These are phyloP conservation scores for Yponomeuta cagnagella DNA, from an alignment of 2,888 invertebrate species.

Conservation along the genomic window DNA sequence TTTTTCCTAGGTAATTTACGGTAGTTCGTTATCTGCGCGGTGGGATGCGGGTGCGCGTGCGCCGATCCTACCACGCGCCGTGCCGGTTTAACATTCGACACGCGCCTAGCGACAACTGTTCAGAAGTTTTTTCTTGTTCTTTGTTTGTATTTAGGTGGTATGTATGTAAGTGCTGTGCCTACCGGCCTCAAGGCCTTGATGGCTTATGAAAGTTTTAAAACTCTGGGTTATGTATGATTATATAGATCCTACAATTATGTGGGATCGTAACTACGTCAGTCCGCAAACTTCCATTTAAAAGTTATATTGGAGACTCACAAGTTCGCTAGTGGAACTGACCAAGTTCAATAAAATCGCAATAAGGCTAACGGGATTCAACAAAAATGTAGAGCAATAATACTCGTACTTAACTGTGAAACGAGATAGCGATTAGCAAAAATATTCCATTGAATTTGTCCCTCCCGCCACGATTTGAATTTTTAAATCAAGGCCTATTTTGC, in stretches of 20 bases:
- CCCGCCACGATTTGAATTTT: slow-evolving; percentile 35
- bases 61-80: slow-evolving; percentile 30
- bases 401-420: not conserved
- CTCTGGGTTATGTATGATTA: too few species aligned
- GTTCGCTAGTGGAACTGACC: too few species aligned
- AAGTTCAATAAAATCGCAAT: too few species aligned
- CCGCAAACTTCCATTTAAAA: too few species aligned
- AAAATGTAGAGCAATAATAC: not conserved
- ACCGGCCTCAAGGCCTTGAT: too few species aligned
- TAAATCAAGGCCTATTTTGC: slow-evolving; percentile 44
- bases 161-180: too few species aligned
- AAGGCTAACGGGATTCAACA: not conserved
- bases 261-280: too few species aligned
- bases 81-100: slow-evolving; percentile 56
- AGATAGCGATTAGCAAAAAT: not conserved
- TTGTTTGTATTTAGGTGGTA: too few species aligned
- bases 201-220: too few species aligned
- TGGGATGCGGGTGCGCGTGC: slow-evolving; percentile 65
- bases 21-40: slow-evolving; percentile 52
- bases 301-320: too few species aligned
- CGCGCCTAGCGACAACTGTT: slow-evolving; percentile 54
- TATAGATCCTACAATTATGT: too few species aligned
- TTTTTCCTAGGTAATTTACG: slow-evolving; percentile 58
- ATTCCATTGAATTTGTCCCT: not conserved
- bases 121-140: slow-evolving; percentile 19